A percentile compares a stretch with the other conserved stretches of the same genome.
phyloP scores from a whole-genome alignment of 2,888 invertebrate species.

The Synanthedon tipuliformis region DNA sequence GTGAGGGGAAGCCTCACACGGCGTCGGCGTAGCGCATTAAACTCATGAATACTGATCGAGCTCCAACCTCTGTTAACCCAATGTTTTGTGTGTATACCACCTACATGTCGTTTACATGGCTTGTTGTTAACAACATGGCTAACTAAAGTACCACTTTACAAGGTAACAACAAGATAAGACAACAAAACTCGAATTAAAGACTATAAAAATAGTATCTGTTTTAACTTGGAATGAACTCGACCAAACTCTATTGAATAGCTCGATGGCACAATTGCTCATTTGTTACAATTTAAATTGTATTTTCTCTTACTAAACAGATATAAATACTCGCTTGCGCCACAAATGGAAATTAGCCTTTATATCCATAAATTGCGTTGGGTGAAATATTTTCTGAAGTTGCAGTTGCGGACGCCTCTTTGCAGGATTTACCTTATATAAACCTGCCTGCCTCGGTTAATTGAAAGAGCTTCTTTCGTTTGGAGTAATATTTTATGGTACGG shows the following conservation, averaged over 20 bases:
- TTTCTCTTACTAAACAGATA: no score
- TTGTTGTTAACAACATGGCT: neutral
- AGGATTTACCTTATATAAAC: slow-evolving; percentile 56
- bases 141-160: no score
- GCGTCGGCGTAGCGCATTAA: slow-evolving; percentile 37
- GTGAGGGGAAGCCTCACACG: slow-evolving; percentile 15
- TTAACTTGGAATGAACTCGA: no score
- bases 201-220: no score
- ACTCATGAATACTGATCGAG: slow-evolving; percentile 55
- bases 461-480: slow-evolving; percentile 64
- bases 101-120: neutral
- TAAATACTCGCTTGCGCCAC: no score
- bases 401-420: slow-evolving; percentile 40
- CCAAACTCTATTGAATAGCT: no score
- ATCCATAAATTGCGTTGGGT: slow-evolving; percentile 15
- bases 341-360: no score
- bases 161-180: no score
- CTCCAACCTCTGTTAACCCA: slow-evolving; percentile 9
- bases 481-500: slow-evolving; percentile 58
- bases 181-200: no score
- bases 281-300: no score
- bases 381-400: slow-evolving; percentile 34
- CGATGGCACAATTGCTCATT: no score
- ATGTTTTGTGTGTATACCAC: neutral
- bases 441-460: slow-evolving; percentile 61